phyloP scores from a whole-genome alignment of 2,797 vertebrate species.

The Parauchenoglanis ngamensis region DNA sequence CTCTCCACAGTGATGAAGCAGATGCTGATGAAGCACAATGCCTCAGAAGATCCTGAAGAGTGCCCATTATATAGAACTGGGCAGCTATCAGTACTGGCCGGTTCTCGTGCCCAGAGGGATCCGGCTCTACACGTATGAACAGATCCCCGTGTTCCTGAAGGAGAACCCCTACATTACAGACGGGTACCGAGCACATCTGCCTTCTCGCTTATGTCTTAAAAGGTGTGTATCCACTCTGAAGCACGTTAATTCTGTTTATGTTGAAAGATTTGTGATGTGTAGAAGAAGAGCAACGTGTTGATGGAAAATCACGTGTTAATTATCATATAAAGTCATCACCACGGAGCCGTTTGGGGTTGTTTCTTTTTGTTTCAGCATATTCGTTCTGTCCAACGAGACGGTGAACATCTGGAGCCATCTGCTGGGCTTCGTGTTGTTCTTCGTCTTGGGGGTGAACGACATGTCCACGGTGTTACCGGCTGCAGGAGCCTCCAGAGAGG shows the following conservation, averaged over 20 bases:
- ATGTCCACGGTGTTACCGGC: constrained; percentile 86
- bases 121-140: constrained; percentile 92
- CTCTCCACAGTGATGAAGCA: background rate
- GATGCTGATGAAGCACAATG: constrained; percentile 70
- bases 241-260: background rate
- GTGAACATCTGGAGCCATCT: constrained; percentile 99
- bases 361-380: constrained; percentile 77
- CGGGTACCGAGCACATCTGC: constrained; percentile 94
- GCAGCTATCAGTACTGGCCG: constrained; percentile 93
- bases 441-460: constrained; percentile 89
- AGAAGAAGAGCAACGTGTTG: too few relatives aligned
- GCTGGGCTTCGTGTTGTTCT: constrained; percentile 93
- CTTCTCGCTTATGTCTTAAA: constrained; percentile 91
- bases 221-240: constrained; percentile 73
- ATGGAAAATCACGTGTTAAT: background rate
- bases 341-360: background rate
- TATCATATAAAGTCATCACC: background rate
- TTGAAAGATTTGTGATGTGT: too few relatives aligned
- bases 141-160: constrained; percentile 91
- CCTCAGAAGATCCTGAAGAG: constrained; percentile 86
- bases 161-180: constrained; percentile 98
- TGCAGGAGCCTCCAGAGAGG: constrained; percentile 87
- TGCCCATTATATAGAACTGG: constrained; percentile 92
- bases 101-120: constrained; percentile 91
- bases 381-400: constrained; percentile 95